Evolutionary conservation across 2,888 invertebrate species (phyloP).

Genomic region (Pristionchus entomophagus): DNA sequence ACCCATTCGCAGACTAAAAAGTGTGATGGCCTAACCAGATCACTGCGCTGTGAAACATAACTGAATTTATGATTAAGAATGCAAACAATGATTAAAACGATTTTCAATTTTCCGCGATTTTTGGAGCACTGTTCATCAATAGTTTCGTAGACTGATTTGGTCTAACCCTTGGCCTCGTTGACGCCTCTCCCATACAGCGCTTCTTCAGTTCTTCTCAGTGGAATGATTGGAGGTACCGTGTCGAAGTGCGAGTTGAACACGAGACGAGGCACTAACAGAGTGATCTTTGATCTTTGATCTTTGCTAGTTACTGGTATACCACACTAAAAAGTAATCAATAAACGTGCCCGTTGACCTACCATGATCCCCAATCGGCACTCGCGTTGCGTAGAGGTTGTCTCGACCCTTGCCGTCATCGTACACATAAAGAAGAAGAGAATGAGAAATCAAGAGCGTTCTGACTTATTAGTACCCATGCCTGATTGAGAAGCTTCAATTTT

Average conservation of each 20-base stretch:
- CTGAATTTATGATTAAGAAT: not conserved
- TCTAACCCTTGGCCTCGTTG: conserved; percentile 73
- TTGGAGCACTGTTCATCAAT: not conserved
- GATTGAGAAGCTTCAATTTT: too few relatives aligned
- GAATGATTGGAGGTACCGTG: conserved; percentile 74
- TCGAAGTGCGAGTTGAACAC: conserved; percentile 73
- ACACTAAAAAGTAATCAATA: too few relatives aligned
- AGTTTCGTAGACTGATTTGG: not conserved
- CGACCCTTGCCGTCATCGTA: conserved; percentile 43
- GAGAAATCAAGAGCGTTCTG: too few relatives aligned
- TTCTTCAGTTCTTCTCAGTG: conserved; percentile 62
- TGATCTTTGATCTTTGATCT: too few relatives aligned
- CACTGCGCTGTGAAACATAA: too few relatives aligned
- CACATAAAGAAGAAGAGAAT: too few relatives aligned
- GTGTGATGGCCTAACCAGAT: too few relatives aligned
- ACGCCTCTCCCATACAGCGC: conserved; percentile 71
- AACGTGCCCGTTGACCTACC: too few relatives aligned
- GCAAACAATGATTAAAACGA: not conserved
- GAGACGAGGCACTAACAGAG: conserved; percentile 59
- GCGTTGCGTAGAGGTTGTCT: conserved; percentile 41
- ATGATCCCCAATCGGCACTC: conserved; percentile 15
- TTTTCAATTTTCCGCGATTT: not conserved
- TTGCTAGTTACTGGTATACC: too few relatives aligned
- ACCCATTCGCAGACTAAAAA: too few relatives aligned
- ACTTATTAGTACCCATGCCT: too few relatives aligned